Percentiles rank a stretch among this genome's conserved stretches.
Evolutionary conservation across 2,113 vertebrate genomes (phyloP).

Genomic region (Hemiscyllium ocellatum): DNA sequence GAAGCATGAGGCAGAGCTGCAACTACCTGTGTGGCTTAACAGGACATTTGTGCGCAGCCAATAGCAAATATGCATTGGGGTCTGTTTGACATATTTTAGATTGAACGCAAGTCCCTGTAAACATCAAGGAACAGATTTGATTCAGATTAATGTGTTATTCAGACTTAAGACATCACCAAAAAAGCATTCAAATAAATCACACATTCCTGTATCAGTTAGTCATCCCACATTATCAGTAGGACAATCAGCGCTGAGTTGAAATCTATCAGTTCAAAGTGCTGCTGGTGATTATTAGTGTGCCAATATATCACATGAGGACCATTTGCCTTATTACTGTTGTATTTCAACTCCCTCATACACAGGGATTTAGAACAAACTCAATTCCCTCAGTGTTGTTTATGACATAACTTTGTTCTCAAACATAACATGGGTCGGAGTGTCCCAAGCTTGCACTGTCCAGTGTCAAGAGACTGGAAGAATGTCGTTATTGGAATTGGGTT

Average conservation of each 20-base stretch:
- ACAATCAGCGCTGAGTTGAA: background rate
- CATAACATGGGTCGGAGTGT: conserved; percentile 9
- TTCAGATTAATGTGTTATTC: background rate
- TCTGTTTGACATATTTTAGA: background rate
- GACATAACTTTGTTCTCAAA: background rate
- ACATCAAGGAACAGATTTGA: background rate
- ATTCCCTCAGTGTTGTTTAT: background rate
- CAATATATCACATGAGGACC: background rate
- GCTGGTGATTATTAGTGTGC: background rate
- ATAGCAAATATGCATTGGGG: background rate
- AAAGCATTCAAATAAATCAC: background rate
- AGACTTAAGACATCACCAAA: background rate
- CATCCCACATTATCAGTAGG: background rate
- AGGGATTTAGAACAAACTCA: background rate
- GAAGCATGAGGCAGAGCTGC: background rate
- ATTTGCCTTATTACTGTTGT: background rate
- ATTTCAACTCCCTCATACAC: background rate
- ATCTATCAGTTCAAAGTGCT: background rate
- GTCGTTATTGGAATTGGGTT: background rate
- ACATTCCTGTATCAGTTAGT: background rate
- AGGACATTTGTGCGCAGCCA: background rate
- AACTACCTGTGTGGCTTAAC: conserved; percentile 19
- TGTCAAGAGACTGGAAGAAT: conserved; percentile 24
- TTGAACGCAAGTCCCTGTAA: background rate
- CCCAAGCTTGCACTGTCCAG: background rate